Percentiles rank a stretch among this genome's conserved stretches.
Conservation (phyloP, 2,888 invertebrate genomes). For the Lamellibrachia satsuma region DNA sequence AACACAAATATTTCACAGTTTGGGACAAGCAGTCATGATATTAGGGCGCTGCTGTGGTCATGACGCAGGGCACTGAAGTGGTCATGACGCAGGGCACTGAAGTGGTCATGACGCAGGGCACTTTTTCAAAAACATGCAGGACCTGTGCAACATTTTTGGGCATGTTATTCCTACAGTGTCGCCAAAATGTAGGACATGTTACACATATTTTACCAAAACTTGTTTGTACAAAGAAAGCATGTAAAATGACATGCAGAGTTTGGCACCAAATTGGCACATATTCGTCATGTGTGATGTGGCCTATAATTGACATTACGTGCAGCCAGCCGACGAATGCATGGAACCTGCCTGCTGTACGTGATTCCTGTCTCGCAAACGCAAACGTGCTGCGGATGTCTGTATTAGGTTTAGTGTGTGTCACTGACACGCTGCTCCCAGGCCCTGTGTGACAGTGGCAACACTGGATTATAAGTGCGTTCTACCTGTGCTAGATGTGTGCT, state of each 20-base stretch:
- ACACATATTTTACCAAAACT: not conserved
- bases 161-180: not conserved
- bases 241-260: not conserved
- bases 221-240: not conserved
- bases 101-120: not conserved
- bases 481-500: not conserved
- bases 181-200: not conserved
- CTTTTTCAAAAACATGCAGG: not conserved
- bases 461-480: not conserved
- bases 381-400: not conserved
- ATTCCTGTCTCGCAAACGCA: not conserved
- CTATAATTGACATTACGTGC: not conserved
- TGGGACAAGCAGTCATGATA: not conserved
- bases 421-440: not conserved
- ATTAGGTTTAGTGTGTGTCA: not conserved
- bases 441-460: not conserved
- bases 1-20: not conserved
- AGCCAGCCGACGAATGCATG: not conserved
- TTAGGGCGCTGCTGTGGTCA: not conserved
- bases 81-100: not conserved
- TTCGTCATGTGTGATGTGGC: not conserved
- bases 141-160: not conserved
- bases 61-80: too few relatives aligned
- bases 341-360: not conserved
- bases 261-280: not conserved